Evolutionary conservation across 2,113 vertebrate species (phyloP).

Genomic region (Macaca nemestrina): DNA sequence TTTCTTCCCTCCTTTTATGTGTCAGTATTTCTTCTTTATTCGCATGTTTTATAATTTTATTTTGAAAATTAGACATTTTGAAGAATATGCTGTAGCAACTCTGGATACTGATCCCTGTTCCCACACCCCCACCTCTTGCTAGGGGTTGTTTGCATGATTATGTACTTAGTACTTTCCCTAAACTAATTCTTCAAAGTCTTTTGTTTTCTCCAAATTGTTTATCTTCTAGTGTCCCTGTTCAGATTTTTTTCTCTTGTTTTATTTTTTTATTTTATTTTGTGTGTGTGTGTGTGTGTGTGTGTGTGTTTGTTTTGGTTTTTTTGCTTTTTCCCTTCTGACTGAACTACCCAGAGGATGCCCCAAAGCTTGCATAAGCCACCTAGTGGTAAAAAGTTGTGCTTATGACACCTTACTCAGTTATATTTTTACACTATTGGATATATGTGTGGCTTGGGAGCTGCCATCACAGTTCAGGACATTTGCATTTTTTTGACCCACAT

Average conservation of each 20-base stretch:
- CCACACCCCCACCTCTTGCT: background rate
- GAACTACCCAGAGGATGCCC: background rate
- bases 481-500: background rate
- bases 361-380: background rate
- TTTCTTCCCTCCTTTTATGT: background rate
- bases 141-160: background rate
- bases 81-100: background rate
- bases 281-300: too few species aligned
- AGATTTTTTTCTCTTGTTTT: background rate
- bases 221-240: background rate
- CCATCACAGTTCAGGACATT: background rate
- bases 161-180: too few species aligned
- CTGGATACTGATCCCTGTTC: background rate
- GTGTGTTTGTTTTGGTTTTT: too few species aligned
- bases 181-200: background rate
- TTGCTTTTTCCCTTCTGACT: background rate
- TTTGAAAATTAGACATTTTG: background rate
- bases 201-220: background rate
- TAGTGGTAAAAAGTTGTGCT: background rate
- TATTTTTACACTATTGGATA: background rate
- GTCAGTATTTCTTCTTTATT: background rate
- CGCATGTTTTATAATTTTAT: background rate
- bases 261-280: too few species aligned
- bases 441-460: background rate
- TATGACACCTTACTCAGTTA: background rate